A percentile compares a stretch with the other conserved stretches of the same genome.
Conservation (phyloP, 2,113 vertebrate species). For the Protobothrops flavoviridis region DNA sequence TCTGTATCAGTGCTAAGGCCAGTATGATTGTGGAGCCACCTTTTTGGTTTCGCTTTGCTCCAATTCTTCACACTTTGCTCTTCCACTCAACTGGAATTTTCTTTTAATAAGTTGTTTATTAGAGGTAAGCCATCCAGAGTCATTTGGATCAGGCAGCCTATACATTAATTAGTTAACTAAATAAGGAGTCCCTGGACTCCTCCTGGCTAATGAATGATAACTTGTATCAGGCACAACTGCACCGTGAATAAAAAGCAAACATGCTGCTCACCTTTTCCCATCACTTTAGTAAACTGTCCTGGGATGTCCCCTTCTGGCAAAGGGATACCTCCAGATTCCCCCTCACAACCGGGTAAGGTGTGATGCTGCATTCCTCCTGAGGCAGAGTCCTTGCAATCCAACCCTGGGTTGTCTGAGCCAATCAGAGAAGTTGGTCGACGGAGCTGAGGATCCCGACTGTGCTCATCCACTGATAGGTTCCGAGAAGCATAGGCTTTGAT, state of each 20-base stretch:
- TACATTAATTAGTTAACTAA: not conserved
- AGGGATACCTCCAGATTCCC: slow-evolving; percentile 76
- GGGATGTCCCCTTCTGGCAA: slow-evolving; percentile 91
- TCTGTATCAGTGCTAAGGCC: not conserved
- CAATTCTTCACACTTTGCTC: not conserved
- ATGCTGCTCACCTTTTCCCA: slow-evolving; percentile 90
- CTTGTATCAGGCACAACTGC: not conserved
- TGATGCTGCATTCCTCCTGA: slow-evolving; percentile 73
- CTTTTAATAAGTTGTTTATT: not conserved
- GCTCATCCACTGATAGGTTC: slow-evolving; percentile 60
- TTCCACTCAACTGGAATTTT: not conserved
- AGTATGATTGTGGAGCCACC: not conserved
- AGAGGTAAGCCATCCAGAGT: not conserved
- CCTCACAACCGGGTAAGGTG: slow-evolving; percentile 83
- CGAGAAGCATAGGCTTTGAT: slow-evolving; percentile 86
- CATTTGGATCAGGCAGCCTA: not conserved
- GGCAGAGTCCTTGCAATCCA: slow-evolving; percentile 71
- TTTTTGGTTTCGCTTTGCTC: not conserved
- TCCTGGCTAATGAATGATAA: not conserved
- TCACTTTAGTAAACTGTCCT: slow-evolving; percentile 94
- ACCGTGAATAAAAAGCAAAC: fast-evolving
- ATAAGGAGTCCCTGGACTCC: not conserved
- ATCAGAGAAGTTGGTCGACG: slow-evolving; percentile 74
- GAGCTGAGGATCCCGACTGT: slow-evolving; percentile 70
- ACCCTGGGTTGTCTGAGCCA: slow-evolving; percentile 73